Evolutionary conservation across 2,113 vertebrate species (phyloP), one percentile per base, ranked within the genome.

Genomic region (Anguilla japonica): DNA sequence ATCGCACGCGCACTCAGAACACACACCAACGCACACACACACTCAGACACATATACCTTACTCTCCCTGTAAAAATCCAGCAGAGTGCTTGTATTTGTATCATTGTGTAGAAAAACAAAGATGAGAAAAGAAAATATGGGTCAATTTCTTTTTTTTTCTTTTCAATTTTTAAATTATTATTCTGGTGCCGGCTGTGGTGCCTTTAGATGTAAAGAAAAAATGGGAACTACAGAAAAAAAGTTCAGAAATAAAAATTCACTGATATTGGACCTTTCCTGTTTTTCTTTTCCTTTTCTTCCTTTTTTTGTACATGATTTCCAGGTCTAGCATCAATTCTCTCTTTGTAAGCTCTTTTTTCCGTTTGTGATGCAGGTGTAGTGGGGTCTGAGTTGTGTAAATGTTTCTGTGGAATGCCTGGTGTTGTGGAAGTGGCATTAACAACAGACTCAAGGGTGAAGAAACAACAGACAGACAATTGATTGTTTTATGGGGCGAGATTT

Each of bases 401-500:
- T 8, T 16, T 26, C 13, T 0, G 29, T 14, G 0, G 26, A 79
- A 20, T 41, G 39, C 5, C 40, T 81, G 41, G 40, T 22, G 40
- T 43, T 34, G 71, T 75, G 11, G 71, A 29, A 11, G 34, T n/a
- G n/a, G 11, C 1, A 29, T 29, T 14, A 83, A 26, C 20, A 34
- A 7, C 26, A 83, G 14, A 85, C 39, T n/a, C 18, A 57, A 85
- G 26, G 16, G 89, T 85, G n/a, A 90, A 83, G 79, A 75, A 71
- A 86, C 41, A 56, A 90, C 46, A 81, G 26, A 71, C 29, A 39
- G 20, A 20, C 1, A 53, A 34, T 88, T 92, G 91, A 93, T 94
- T 92, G 91, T 94, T 90, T 90, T 90, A 93, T 95, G 94, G 94
- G 92, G 94, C 90, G 88, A 26, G 53, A 94, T 93, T 96, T 95